These are phyloP conservation scores for Galbula dea DNA, from an alignment of 2,113 vertebrate genomes.

Conservation along the genomic window DNA sequence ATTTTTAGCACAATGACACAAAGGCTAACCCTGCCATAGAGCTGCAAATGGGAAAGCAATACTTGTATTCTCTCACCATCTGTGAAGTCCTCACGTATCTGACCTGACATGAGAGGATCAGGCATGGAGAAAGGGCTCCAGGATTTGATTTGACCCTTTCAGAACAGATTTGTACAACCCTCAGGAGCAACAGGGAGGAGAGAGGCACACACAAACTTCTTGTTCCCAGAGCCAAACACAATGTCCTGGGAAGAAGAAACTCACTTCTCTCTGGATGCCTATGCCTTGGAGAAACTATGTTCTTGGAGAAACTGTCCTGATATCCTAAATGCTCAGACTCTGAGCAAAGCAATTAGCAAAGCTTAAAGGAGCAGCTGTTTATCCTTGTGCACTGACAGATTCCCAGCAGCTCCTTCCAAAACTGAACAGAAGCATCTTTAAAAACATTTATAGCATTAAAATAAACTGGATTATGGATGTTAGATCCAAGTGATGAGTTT, in stretches of 20 bases:
- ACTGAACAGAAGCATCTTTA: neutral
- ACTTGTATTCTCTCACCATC: neutral
- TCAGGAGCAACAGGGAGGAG: neutral
- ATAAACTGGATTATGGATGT: neutral
- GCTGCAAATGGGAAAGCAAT: neutral
- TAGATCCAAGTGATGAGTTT: neutral
- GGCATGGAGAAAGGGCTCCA: neutral
- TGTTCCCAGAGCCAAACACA: neutral
- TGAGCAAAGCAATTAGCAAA: neutral
- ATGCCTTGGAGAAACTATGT: neutral
- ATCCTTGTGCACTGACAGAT: neutral
- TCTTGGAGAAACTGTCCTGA: neutral
- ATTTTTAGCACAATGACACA: fast-evolving
- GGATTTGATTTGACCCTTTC: neutral
- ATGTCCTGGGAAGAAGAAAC: neutral
- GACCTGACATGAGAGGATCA: neutral
- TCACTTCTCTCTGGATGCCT: neutral
- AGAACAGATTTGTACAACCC: neutral
- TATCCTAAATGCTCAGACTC: neutral
- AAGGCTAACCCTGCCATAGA: neutral
- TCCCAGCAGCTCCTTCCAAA: neutral
- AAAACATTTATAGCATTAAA: neutral
- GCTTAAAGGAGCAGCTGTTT: neutral
- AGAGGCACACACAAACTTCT: neutral
- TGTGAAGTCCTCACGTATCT: neutral